phyloP scores from a whole-genome alignment of 2,113 vertebrate genomes.

The Plecturocebus donacophilus region DNA sequence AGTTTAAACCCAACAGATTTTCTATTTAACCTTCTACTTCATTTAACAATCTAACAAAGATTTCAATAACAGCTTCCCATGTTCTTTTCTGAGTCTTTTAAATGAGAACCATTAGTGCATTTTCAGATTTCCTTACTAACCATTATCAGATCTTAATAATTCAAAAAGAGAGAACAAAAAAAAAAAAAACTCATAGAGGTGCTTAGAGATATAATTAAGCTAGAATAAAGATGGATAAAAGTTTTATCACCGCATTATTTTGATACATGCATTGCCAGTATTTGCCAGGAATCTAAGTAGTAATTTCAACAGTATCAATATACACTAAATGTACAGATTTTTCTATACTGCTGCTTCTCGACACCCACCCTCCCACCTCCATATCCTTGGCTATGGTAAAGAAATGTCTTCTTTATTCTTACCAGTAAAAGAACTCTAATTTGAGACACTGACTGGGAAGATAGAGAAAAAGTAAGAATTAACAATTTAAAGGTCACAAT shows the following conservation, averaged over 20 bases:
- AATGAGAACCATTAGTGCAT: not conserved
- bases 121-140: not conserved
- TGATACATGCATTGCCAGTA: not conserved
- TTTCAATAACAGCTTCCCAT: not conserved
- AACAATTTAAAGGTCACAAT: not conserved
- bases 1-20: conserved; percentile 17
- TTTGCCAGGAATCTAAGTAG: not conserved
- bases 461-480: not conserved
- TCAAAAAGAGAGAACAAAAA: conserved; percentile 38
- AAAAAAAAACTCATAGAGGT: conserved; percentile 8
- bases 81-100: conserved; percentile 34
- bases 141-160: conserved; percentile 53
- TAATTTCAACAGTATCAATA: not conserved
- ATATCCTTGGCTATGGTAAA: not conserved
- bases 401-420: not conserved
- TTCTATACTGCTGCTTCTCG: not conserved
- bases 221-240: not conserved
- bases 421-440: not conserved
- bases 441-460: not conserved
- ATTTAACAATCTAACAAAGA: conserved; percentile 43
- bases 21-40: conserved; percentile 49
- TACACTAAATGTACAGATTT: not conserved
- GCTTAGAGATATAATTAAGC: conserved; percentile 10
- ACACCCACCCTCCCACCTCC: too few species aligned
- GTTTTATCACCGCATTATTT: not conserved